Percentiles rank a stretch among this genome's conserved stretches.
phyloP scores from a whole-genome alignment of 2,797 vertebrate species.

The Lemur catta region DNA sequence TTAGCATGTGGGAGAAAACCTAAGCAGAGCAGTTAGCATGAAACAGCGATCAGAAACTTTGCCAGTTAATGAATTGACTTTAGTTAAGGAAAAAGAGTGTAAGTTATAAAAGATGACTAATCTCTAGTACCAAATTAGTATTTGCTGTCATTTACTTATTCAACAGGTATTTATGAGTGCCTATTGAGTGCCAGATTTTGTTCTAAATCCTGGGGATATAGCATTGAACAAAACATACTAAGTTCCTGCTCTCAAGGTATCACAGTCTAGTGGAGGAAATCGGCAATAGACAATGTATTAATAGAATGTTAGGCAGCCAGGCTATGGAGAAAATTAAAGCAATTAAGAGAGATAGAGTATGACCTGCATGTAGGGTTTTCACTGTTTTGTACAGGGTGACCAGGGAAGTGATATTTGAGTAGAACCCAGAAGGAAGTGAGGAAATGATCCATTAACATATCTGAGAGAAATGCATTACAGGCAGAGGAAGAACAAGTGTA shows the following conservation, averaged over 20 bases:
- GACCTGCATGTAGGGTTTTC: neutral
- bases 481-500: neutral
- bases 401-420: neutral
- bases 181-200: neutral
- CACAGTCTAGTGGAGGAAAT: neutral
- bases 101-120: neutral
- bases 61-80: neutral
- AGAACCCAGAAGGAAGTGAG: neutral
- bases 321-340: slow-evolving; percentile 15
- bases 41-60: neutral
- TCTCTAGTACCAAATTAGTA: neutral
- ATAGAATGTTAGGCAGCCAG: neutral
- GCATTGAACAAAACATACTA: neutral
- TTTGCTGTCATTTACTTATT: neutral
- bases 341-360: neutral
- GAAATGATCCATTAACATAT: neutral
- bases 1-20: neutral
- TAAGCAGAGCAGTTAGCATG: neutral
- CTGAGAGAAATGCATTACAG: neutral
- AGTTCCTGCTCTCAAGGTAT: neutral
- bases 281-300: neutral
- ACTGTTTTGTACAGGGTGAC: neutral
- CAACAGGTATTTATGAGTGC: neutral
- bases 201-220: slow-evolving; percentile 7
- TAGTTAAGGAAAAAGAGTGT: neutral